Evolutionary conservation across 2,797 vertebrate genomes (phyloP).

Genomic region (Lepus townsendii): DNA sequence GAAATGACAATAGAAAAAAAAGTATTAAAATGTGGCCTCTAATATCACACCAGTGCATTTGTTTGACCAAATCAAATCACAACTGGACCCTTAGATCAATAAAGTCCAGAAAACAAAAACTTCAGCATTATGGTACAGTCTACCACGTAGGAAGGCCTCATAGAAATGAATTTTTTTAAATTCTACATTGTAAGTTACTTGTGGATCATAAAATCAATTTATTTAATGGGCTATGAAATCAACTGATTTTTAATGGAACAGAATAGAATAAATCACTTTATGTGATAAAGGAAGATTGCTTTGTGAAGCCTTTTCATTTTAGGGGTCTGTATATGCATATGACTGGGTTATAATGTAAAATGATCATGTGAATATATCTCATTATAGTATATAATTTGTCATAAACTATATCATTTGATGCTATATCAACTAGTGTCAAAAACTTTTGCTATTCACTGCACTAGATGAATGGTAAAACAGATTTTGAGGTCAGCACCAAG

Average conservation of each 20-base stretch:
- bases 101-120: slow-evolving; percentile 49
- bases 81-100: background rate
- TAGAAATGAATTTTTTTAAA: slow-evolving; percentile 64
- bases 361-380: background rate
- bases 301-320: slow-evolving; percentile 37
- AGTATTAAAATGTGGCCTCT: background rate
- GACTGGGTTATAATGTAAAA: background rate
- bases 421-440: background rate
- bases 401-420: too few species aligned
- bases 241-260: slow-evolving; percentile 73
- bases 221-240: slow-evolving; percentile 69
- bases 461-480: background rate
- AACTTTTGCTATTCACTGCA: background rate
- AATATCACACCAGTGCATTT: slow-evolving; percentile 24
- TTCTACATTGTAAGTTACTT: slow-evolving; percentile 62
- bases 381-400: too few species aligned
- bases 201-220: slow-evolving; percentile 68
- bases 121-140: slow-evolving; percentile 29
- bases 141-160: slow-evolving; percentile 33
- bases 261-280: slow-evolving; percentile 36
- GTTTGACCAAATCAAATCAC: slow-evolving; percentile 15
- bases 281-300: slow-evolving; percentile 41
- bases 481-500: too few species aligned
- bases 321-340: background rate
- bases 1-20: slow-evolving; percentile 6